Percentiles rank a stretch among this genome's conserved stretches.
Conservation (phyloP, 2,797 vertebrate genomes). For the Gorsachius magnificus region DNA sequence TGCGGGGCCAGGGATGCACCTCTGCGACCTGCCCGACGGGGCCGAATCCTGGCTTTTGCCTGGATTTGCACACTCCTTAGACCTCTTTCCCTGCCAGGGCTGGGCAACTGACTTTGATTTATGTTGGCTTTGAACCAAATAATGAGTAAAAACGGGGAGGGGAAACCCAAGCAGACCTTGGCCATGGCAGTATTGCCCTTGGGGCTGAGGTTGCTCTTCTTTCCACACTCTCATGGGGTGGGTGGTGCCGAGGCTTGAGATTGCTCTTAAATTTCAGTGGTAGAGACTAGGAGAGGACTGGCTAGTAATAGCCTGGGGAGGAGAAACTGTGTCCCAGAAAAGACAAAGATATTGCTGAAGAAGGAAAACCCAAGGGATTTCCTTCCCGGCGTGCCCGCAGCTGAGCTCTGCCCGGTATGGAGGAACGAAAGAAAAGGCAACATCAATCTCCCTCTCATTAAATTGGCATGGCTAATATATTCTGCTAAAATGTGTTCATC, state of each 20-base stretch:
- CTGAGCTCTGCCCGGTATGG: not conserved
- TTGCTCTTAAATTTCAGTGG: not conserved
- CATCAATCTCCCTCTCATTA: conserved; percentile 5
- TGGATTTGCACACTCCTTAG: not conserved
- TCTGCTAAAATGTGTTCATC: conserved; percentile 38
- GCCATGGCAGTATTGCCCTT: fast-evolving
- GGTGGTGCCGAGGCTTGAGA: not conserved
- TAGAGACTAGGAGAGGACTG: not conserved
- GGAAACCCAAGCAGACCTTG: not conserved
- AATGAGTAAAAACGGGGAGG: not conserved
- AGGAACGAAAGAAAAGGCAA: not conserved
- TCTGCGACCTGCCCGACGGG: not conserved
- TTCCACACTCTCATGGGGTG: fast-evolving
- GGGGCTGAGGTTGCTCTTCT: not conserved
- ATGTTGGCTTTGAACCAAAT: not conserved
- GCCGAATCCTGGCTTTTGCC: not conserved
- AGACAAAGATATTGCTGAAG: not conserved
- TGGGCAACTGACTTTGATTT: not conserved
- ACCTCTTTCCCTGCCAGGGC: too few species aligned
- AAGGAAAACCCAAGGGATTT: not conserved
- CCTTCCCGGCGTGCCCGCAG: not conserved
- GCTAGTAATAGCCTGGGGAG: not conserved
- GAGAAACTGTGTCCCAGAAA: not conserved
- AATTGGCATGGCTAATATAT: not conserved
- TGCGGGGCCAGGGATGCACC: not conserved